Evolutionary conservation across 2,113 vertebrate genomes (phyloP).

Genomic region (Protobothrops flavoviridis): DNA sequence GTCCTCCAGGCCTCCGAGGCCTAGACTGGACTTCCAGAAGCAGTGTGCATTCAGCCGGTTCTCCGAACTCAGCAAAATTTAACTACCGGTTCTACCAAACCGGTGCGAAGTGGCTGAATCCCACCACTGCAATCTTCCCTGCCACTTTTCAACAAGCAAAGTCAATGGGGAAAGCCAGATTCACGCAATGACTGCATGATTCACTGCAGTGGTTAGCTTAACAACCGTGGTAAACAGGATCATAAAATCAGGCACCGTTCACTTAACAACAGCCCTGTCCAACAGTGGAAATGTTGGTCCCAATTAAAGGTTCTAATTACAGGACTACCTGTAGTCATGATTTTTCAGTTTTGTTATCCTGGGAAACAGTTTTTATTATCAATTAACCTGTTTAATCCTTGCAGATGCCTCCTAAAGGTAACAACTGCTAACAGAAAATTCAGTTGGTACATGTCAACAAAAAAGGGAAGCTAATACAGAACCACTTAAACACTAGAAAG

Average conservation of each 20-base stretch:
- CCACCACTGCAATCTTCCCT: background rate
- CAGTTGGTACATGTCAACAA: background rate
- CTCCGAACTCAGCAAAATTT: too few relatives aligned
- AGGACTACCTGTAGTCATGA: background rate
- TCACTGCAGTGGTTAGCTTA: background rate
- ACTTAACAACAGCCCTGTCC: background rate
- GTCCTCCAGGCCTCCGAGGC: too few relatives aligned
- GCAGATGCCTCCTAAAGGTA: background rate
- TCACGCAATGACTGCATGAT: background rate
- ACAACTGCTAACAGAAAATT: background rate
- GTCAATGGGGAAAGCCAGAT: background rate
- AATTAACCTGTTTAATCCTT: background rate
- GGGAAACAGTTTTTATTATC: background rate
- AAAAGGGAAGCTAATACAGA: background rate
- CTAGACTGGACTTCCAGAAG: too few relatives aligned
- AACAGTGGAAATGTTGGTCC: background rate
- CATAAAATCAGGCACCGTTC: background rate
- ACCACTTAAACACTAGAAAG: background rate
- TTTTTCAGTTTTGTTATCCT: background rate
- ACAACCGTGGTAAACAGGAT: background rate
- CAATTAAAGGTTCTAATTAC: background rate
- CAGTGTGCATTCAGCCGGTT: too few relatives aligned
- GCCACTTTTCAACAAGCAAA: background rate
- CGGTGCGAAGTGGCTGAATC: too few relatives aligned
- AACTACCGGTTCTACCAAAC: too few relatives aligned